Percentiles rank a stretch among this genome's conserved stretches.
These are phyloP conservation scores for Protaetia brevitarsis DNA, from an alignment of 1,140 invertebrate species.

Conservation along the genomic window DNA sequence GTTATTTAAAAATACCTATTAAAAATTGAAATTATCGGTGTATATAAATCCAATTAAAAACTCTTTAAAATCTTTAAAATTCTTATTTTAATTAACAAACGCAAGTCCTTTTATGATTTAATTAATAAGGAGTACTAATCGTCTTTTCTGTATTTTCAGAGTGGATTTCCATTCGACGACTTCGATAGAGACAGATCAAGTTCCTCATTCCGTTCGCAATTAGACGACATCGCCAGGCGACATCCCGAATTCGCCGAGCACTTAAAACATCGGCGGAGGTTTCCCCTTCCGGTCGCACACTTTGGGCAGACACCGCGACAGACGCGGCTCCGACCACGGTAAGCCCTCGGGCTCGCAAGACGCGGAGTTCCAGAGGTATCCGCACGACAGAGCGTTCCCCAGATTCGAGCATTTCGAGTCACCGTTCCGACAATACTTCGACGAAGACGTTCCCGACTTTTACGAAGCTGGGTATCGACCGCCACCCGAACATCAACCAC, in stretches of 20 bases:
- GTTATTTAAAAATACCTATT: no score
- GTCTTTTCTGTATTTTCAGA: slow-evolving; percentile 49
- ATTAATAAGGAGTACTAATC: not conserved
- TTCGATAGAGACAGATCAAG: slow-evolving; percentile 48
- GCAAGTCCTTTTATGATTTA: no score
- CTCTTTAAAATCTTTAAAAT: no score
- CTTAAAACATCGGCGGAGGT: slow-evolving; percentile 50
- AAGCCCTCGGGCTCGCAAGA: slow-evolving; percentile 40
- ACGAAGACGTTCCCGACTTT: slow-evolving; percentile 54
- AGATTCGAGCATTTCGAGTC: slow-evolving; percentile 52
- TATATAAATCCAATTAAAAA: no score
- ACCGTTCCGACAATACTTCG: slow-evolving; percentile 52
- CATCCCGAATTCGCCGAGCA: slow-evolving; percentile 64
- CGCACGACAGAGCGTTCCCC: slow-evolving; percentile 50
- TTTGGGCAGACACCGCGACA: slow-evolving; percentile 46
- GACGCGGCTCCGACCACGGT: slow-evolving; percentile 36
- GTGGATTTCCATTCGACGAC: slow-evolving; percentile 66
- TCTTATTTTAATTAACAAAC: no score
- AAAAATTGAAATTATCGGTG: no score
- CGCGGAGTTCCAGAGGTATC: slow-evolving; percentile 40
- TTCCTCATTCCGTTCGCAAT: slow-evolving; percentile 53
- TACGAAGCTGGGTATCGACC: slow-evolving; percentile 48
- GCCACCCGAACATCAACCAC: not conserved
- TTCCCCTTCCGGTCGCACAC: slow-evolving; percentile 44
- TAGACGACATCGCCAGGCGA: slow-evolving; percentile 57